Conservation (phyloP, 2,797 vertebrate genomes). For the Spheniscus humboldti region DNA sequence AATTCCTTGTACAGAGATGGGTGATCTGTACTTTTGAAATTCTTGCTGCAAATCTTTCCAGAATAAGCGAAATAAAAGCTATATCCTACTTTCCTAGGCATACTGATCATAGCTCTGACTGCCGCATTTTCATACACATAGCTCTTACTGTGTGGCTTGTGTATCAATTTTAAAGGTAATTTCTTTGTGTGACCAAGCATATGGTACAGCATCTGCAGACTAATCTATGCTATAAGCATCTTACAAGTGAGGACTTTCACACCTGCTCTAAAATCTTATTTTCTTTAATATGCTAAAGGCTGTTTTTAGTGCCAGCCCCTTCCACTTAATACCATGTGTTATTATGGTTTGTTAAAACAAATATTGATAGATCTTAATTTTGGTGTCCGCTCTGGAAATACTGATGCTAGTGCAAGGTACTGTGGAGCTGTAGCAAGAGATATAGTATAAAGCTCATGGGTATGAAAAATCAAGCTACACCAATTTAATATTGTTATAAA, state of each 20-base stretch:
- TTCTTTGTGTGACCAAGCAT: background rate
- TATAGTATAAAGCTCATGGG: background rate
- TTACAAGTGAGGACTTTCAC: background rate
- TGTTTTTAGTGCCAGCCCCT: background rate
- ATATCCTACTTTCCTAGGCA: background rate
- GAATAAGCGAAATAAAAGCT: background rate
- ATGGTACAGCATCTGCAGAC: background rate
- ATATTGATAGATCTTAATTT: background rate
- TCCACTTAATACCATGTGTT: background rate
- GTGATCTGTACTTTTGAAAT: background rate
- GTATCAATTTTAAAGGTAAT: background rate
- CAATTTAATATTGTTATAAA: background rate
- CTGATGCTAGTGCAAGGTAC: background rate
- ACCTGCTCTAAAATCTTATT: background rate
- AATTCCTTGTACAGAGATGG: background rate
- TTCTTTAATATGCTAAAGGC: background rate
- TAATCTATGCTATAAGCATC: background rate
- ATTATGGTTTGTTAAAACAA: background rate
- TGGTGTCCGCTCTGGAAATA: background rate
- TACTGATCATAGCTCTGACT: background rate
- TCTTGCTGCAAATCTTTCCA: background rate
- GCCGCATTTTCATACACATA: background rate
- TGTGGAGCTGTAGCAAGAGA: background rate
- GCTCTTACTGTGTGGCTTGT: background rate
- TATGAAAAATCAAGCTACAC: background rate